Percentiles rank a stretch among this genome's conserved stretches.
Conservation (phyloP, 2,113 vertebrate species). For the Oceanodroma tethys region DNA sequence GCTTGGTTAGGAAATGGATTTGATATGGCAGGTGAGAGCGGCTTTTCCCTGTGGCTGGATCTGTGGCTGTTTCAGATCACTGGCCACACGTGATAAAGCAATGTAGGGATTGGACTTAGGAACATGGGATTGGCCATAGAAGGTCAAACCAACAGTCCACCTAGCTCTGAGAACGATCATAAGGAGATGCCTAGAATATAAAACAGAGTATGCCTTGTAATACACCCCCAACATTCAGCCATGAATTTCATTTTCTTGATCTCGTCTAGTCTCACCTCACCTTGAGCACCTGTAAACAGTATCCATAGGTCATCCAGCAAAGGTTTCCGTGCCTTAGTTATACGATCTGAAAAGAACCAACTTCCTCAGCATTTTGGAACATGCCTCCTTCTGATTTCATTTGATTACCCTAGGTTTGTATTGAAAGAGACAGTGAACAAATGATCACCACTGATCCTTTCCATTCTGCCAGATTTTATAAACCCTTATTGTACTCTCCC, state of each 20-base stretch:
- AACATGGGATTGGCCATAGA: neutral
- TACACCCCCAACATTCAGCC: neutral
- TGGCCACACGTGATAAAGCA: neutral
- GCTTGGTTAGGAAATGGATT: neutral
- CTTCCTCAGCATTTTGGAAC: neutral
- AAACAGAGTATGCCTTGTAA: neutral
- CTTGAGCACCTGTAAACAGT: neutral
- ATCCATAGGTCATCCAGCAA: neutral
- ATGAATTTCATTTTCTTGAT: neutral
- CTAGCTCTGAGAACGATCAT: neutral
- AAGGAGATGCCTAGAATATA: neutral
- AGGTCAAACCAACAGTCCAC: neutral
- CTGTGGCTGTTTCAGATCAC: neutral
- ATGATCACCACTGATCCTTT: neutral
- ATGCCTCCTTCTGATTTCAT: neutral
- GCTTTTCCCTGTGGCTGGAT: neutral
- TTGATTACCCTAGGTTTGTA: neutral
- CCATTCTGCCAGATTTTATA: neutral
- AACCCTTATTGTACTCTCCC: neutral
- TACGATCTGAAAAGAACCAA: neutral
- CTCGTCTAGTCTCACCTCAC: neutral
- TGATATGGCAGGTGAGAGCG: fast-evolving
- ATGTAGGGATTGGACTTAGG: neutral
- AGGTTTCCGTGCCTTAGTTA: neutral
- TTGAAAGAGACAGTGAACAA: neutral